These are phyloP conservation scores for Rhea americana DNA, from an alignment of 2,113 vertebrate genomes.

Conservation along the genomic window DNA sequence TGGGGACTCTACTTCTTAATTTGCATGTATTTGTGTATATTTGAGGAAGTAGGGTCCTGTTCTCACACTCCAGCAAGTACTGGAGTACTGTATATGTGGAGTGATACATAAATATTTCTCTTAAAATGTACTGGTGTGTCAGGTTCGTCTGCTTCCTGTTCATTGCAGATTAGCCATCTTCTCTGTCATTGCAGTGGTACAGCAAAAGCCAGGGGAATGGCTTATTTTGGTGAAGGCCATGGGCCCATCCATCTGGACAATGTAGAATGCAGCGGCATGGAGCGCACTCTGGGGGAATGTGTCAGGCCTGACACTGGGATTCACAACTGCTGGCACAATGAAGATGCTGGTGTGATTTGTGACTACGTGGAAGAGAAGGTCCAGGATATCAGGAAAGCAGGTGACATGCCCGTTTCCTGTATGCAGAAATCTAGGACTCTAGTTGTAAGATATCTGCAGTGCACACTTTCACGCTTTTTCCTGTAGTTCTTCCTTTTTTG, in stretches of 20 bases:
- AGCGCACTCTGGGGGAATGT: slow-evolving; percentile 79
- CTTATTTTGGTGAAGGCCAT: slow-evolving; percentile 83
- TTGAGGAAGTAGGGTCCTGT: neutral
- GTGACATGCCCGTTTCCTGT: neutral
- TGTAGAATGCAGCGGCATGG: slow-evolving; percentile 86
- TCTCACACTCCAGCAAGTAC: neutral
- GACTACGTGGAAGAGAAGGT: slow-evolving; percentile 75
- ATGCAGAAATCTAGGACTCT: neutral
- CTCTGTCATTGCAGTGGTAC: slow-evolving; percentile 76
- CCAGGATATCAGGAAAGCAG: slow-evolving; percentile 62
- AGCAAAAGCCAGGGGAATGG: slow-evolving; percentile 80
- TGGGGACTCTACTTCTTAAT: neutral
- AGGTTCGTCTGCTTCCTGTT: neutral
- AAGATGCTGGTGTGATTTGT: slow-evolving; percentile 86
- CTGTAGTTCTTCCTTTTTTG: neutral
- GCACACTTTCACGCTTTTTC: neutral
- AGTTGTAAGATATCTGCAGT: neutral
- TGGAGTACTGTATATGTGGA: neutral
- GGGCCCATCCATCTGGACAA: slow-evolving; percentile 85
- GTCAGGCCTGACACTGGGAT: slow-evolving; percentile 74
- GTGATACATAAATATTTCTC: neutral
- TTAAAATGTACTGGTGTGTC: neutral
- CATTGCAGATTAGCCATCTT: neutral
- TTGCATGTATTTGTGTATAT: neutral
- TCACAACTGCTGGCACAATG: slow-evolving; percentile 81